A percentile compares a stretch with the other conserved stretches of the same genome.
Evolutionary conservation across 2,797 vertebrate species (phyloP).

Genomic region (Neosalanx taihuensis): DNA sequence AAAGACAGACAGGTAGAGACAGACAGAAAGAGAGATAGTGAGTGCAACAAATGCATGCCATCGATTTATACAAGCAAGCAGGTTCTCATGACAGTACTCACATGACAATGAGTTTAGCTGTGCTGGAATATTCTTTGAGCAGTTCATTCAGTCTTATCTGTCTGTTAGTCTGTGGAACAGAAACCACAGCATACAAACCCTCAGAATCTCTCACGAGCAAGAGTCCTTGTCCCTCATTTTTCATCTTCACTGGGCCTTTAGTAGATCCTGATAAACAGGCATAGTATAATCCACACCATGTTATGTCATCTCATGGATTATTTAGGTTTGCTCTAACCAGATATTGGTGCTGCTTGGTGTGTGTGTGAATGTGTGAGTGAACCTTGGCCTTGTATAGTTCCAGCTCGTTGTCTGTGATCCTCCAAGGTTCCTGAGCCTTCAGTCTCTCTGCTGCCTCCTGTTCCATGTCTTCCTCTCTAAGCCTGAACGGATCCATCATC

Average conservation of each 20-base stretch:
- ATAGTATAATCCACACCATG: too few relatives aligned
- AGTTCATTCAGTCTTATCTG: constrained; percentile 96
- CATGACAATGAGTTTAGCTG: constrained; percentile 96
- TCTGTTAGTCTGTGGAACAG: constrained; percentile 79
- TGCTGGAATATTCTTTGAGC: constrained; percentile 89
- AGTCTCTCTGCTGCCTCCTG: constrained; percentile 91
- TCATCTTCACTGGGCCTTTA: too few relatives aligned
- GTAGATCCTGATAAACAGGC: too few relatives aligned
- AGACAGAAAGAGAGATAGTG: neutral
- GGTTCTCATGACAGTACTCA: constrained; percentile 70
- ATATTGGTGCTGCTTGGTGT: neutral
- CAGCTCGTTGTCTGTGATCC: constrained; percentile 96
- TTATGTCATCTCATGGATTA: neutral
- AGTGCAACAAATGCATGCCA: neutral
- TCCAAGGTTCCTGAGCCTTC: constrained; percentile 94
- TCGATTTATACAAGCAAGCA: neutral
- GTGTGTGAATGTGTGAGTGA: neutral
- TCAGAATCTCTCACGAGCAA: neutral
- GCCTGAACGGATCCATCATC: constrained; percentile 91
- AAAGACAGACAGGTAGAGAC: neutral
- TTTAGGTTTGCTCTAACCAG: neutral
- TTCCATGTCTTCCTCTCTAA: constrained; percentile 96
- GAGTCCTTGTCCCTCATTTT: neutral
- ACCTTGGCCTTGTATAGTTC: constrained; percentile 95
- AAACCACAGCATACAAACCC: neutral